Evolutionary conservation across 2,888 invertebrate species (phyloP), one percentile per base, ranked within the genome.

Genomic region (Lysandra bellargus): DNA sequence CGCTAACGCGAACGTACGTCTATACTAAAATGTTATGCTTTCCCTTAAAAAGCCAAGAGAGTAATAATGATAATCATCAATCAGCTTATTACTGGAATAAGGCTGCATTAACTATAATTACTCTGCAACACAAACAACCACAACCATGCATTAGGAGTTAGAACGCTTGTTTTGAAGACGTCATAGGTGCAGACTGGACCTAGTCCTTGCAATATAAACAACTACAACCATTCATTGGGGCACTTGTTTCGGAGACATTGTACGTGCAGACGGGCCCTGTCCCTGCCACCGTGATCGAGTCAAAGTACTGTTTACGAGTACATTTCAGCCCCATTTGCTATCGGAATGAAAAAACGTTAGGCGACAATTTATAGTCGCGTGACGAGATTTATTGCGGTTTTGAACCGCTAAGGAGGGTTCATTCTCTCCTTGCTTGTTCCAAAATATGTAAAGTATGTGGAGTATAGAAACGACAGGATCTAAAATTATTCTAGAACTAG

Each of bases 291-390:
- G 4, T 12, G 7, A 61, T 61, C 2, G 30, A 30, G 69, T 69
- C 33, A 69, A 69, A 37, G 69, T 69, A 69, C 33, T 76, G 76
- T 76, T 76, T 76, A 57, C 76, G 76, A 76, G 49, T 76, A 57
- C 33, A 57, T 76, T 76, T 76, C 30, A 53, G 76, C 57, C 53
- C 76, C 33, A 76, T 76, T 76, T 76, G 53, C 76, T 57, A 76
- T 76, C 76, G 14, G 76, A 76, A 53, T 76, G 76, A 53, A 76
- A 53, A 75, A 49, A 76, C 53, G 76, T 76, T 53, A 53, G 74
- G n/a, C 76, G 53, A 76, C 76, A 53, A 76, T 76, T 76, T 76
- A 76, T 76, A 14, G 57, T 53, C 76, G 76, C 12, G 17, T 76
- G 57, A 6, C 53, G 30, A 76, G 76, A 76, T 76, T 76, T 76